Evolutionary conservation across 92 coral and sea anemone genomes (phyloP).

Genomic region (Meandrina meandrites): DNA sequence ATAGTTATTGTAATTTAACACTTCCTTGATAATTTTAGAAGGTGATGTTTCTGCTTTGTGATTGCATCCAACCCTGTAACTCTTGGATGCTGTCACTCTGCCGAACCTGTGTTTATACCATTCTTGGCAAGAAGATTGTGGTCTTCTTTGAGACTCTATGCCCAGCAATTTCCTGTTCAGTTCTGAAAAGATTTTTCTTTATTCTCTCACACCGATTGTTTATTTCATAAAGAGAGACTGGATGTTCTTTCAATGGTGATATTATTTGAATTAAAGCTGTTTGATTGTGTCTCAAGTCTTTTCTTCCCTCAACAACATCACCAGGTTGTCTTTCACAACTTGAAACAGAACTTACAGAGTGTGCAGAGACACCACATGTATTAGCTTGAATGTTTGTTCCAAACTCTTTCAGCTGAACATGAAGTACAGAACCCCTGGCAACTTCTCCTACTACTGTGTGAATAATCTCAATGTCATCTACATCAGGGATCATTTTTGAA

Average conservation of each 20-base stretch:
- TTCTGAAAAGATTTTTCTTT: no score
- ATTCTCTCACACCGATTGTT: no score
- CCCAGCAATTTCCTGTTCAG: no score
- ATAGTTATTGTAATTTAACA: neutral
- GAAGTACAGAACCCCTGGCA: slow-evolving; percentile 1
- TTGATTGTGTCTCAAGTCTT: no score
- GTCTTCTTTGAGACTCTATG: slow-evolving; percentile 18
- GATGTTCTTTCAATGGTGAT: no score
- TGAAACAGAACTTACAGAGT: neutral
- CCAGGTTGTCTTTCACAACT: no score
- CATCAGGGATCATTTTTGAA: slow-evolving; percentile 57
- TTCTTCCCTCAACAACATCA: no score
- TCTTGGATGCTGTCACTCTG: neutral
- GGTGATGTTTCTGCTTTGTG: slow-evolving; percentile 1
- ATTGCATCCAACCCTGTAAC: neutral
- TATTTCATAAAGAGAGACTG: no score
- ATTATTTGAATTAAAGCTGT: no score
- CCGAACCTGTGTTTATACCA: slow-evolving; percentile 14
- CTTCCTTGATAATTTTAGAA: slow-evolving; percentile 18
- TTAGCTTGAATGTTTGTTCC: neutral
- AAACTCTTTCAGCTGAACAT: slow-evolving; percentile 9
- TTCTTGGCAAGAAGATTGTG: slow-evolving; percentile 13
- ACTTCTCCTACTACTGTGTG: slow-evolving; percentile 8
- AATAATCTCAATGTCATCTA: neutral
- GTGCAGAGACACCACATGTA: no score